phyloP scores from a whole-genome alignment of 2,113 vertebrate species.

The human region DNA sequence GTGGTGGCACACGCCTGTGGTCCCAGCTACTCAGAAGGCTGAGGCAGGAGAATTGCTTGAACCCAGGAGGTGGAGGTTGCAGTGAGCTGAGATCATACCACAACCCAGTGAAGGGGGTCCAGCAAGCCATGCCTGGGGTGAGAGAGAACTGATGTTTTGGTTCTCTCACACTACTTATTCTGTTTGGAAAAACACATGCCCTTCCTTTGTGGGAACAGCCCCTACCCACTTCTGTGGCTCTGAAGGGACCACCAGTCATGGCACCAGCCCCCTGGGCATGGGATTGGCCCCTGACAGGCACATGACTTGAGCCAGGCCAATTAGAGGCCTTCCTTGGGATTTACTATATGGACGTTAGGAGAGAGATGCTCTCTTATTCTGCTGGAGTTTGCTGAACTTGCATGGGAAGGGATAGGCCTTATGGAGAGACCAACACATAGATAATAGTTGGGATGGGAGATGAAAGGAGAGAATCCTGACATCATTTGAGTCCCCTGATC shows the following conservation, averaged over 20 bases:
- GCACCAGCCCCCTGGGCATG: too few relatives aligned
- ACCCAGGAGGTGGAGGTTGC: too few relatives aligned
- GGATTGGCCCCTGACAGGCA: not conserved
- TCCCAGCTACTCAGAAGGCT: too few relatives aligned
- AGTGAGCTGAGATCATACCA: too few relatives aligned
- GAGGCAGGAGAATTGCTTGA: too few relatives aligned
- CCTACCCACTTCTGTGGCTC: not conserved
- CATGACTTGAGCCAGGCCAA: not conserved
- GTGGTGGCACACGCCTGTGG: too few relatives aligned
- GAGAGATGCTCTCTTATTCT: not conserved
- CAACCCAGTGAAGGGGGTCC: not conserved
- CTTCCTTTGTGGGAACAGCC: not conserved
- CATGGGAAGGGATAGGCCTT: not conserved
- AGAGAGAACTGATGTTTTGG: not conserved
- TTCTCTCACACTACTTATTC: not conserved
- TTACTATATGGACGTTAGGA: not conserved
- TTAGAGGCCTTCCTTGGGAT: not conserved
- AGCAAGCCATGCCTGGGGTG: not conserved
- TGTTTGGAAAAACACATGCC: not conserved
- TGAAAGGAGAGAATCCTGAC: not conserved
- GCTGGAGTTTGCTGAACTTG: not conserved
- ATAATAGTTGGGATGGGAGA: not conserved
- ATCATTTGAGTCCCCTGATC: not conserved
- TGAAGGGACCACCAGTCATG: not conserved
- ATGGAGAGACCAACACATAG: not conserved